Evolutionary conservation across 2,113 vertebrate genomes (phyloP).

Genomic region (Heterotis niloticus): DNA sequence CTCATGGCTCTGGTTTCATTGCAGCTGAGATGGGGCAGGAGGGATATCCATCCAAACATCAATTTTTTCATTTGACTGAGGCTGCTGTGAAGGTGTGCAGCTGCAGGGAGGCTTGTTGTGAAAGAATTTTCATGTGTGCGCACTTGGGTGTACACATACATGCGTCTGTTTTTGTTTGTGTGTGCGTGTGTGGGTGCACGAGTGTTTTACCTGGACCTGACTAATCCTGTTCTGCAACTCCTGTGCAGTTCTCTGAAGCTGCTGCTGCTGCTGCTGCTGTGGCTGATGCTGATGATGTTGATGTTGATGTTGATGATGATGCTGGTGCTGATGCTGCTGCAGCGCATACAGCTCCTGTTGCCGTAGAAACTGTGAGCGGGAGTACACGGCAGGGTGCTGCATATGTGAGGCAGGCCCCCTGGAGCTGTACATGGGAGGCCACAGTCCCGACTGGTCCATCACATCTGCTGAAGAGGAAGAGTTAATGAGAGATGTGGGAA

Average conservation of each 20-base stretch:
- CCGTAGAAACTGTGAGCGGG: constrained; percentile 81
- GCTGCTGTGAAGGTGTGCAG: not conserved
- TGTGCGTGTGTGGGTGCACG: not conserved
- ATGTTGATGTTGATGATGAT: constrained; percentile 32
- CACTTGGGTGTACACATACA: not conserved
- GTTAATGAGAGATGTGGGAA: constrained; percentile 18
- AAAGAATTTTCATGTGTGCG: not conserved
- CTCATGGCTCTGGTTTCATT: not conserved
- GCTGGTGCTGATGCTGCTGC: constrained; percentile 71
- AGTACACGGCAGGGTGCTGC: constrained; percentile 86
- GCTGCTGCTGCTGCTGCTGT: constrained; percentile 78
- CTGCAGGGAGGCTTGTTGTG: not conserved
- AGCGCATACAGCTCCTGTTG: constrained; percentile 89
- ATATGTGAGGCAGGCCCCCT: constrained; percentile 81
- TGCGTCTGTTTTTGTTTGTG: not conserved
- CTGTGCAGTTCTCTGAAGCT: constrained; percentile 69
- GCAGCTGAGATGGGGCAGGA: not conserved
- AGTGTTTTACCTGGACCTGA: constrained; percentile 55
- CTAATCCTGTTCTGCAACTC: constrained; percentile 65
- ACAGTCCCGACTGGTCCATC: constrained; percentile 87
- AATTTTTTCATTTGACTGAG: not conserved
- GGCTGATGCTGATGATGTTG: constrained; percentile 83
- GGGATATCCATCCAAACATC: not conserved
- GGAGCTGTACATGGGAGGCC: constrained; percentile 83
- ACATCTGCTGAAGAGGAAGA: constrained; percentile 70